A percentile compares a stretch with the other conserved stretches of the same genome.
phyloP scores from a whole-genome alignment of 2,113 vertebrate species.

The Podarcis cretensis region DNA sequence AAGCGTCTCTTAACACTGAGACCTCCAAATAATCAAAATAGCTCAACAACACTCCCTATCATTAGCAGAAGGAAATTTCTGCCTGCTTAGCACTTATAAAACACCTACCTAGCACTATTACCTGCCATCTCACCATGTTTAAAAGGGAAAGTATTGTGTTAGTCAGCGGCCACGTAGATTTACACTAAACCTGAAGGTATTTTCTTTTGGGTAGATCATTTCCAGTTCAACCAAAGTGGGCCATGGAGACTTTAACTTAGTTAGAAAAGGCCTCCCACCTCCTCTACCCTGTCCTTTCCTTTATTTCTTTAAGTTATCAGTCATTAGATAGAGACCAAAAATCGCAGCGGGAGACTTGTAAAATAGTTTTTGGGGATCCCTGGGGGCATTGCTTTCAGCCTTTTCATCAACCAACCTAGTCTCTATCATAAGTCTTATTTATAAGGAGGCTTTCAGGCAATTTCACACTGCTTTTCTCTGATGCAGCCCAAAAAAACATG shows the following conservation, averaged over 20 bases:
- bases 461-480: slow-evolving; percentile 81
- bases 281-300: background rate
- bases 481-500: slow-evolving; percentile 76
- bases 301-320: slow-evolving; percentile 41
- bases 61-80: background rate
- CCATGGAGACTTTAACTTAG: slow-evolving; percentile 43
- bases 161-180: slow-evolving; percentile 25
- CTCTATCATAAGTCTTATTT: slow-evolving; percentile 79
- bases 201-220: slow-evolving; percentile 31
- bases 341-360: slow-evolving; percentile 63
- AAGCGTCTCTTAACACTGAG: slow-evolving; percentile 19
- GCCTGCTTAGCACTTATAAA: background rate
- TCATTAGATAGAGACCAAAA: slow-evolving; percentile 65
- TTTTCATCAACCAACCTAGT: slow-evolving; percentile 76
- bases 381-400: slow-evolving; percentile 67
- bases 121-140: background rate
- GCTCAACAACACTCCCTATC: background rate
- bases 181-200: slow-evolving; percentile 14
- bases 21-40: slow-evolving; percentile 17
- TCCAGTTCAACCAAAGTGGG: slow-evolving; percentile 36
- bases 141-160: slow-evolving; percentile 37
- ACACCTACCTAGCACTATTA: background rate
- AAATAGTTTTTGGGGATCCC: slow-evolving; percentile 64
- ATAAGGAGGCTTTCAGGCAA: slow-evolving; percentile 81
- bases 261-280: slow-evolving; percentile 20